phyloP scores from a whole-genome alignment of 2,888 invertebrate genomes.

The Malacosoma neustria region DNA sequence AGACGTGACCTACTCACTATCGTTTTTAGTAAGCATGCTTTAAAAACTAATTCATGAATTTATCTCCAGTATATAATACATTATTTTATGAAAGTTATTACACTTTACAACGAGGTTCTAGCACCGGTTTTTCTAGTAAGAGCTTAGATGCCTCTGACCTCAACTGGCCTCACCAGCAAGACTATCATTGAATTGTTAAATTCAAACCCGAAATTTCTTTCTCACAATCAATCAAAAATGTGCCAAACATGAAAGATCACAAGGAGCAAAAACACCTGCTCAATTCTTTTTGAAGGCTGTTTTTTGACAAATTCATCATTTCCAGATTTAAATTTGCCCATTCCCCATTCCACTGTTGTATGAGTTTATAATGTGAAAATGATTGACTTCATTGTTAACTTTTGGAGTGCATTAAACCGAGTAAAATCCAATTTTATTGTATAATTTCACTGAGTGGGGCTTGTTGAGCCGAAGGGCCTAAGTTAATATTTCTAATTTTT shows the following conservation, averaged over 20 bases:
- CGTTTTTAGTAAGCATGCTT: too few relatives aligned
- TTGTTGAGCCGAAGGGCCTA: too few relatives aligned
- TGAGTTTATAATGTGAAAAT: conserved; percentile 46
- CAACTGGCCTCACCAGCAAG: too few relatives aligned
- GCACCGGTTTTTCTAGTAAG: too few relatives aligned
- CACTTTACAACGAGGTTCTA: too few relatives aligned
- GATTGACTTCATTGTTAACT: conserved; percentile 45
- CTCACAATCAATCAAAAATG: conserved; percentile 24
- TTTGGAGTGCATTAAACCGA: conserved; percentile 26
- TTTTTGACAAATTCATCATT: conserved; percentile 31
- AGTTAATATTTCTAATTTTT: neutral
- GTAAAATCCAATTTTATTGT: conserved; percentile 51
- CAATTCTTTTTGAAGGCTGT: conserved; percentile 6
- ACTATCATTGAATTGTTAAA: too few relatives aligned
- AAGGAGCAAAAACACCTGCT: conserved; percentile 29
- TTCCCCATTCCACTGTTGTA: conserved; percentile 19
- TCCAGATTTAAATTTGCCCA: conserved; percentile 31
- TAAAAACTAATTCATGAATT: too few relatives aligned
- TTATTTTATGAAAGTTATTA: too few relatives aligned
- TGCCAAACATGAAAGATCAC: conserved; percentile 5
- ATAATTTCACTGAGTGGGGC: conserved; percentile 41
- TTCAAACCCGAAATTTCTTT: too few relatives aligned
- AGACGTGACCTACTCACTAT: too few relatives aligned
- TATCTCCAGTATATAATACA: too few relatives aligned
- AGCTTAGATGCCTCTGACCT: too few relatives aligned